These are phyloP conservation scores for Gymnothorax javanicus DNA, from an alignment of 2,797 vertebrate genomes.

Conservation along the genomic window DNA sequence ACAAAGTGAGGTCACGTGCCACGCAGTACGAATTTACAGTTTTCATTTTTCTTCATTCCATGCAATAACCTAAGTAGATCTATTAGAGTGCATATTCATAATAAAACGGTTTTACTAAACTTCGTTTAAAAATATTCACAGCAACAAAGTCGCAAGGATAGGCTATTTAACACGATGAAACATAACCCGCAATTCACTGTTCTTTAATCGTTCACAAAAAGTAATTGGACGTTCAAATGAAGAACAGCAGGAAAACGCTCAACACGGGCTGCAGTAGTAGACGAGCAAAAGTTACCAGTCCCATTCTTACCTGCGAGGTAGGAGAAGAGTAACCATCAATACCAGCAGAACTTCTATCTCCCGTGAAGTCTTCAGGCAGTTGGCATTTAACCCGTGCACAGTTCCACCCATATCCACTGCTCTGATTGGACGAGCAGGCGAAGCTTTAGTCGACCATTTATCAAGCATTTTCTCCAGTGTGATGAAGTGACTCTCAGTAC, in stretches of 20 bases:
- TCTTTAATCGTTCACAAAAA: neutral
- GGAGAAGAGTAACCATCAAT: neutral
- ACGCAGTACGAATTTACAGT: neutral
- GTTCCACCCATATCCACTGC: neutral
- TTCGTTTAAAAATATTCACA: neutral
- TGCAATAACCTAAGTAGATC: too few species aligned
- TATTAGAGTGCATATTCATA: too few species aligned
- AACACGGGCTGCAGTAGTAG: neutral
- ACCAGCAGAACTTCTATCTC: neutral
- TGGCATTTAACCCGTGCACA: neutral
- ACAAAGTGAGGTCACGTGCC: neutral
- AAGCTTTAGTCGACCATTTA: neutral
- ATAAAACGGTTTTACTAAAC: too few species aligned
- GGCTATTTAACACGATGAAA: neutral
- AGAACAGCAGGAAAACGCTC: neutral
- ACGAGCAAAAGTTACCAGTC: neutral
- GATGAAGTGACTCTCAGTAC: too few species aligned
- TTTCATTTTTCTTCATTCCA: neutral
- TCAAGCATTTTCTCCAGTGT: too few species aligned
- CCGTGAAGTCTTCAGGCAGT: neutral
- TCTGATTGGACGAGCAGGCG: neutral
- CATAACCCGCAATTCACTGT: neutral
- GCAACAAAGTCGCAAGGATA: neutral
- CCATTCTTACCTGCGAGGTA: neutral
- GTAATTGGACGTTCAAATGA: neutral